A percentile compares a stretch with the other conserved stretches of the same genome.
These are phyloP conservation scores for Damaliscus lunatus DNA, from an alignment of 2,113 vertebrate genomes.

Conservation along the genomic window DNA sequence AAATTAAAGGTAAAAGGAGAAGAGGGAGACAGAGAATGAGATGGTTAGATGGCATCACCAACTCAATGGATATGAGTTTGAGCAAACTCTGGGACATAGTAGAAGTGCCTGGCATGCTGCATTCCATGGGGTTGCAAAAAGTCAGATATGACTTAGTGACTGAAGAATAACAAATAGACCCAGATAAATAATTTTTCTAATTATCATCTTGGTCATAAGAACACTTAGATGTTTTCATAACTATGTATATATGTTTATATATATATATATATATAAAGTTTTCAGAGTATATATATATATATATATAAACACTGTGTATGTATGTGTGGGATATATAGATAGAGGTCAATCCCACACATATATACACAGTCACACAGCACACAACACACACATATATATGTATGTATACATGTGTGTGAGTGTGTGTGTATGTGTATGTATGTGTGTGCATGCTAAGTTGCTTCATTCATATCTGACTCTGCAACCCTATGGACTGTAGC, in stretches of 20 bases:
- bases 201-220: neutral
- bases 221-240: neutral
- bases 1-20: neutral
- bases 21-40: neutral
- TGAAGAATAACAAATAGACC: neutral
- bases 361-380: neutral
- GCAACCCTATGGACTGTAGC: neutral
- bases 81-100: neutral
- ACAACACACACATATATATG: neutral
- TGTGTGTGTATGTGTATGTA: neutral
- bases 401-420: neutral
- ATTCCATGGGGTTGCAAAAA: neutral
- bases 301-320: neutral
- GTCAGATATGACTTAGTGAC: neutral
- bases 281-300: neutral
- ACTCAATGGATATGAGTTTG: neutral
- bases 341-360: neutral
- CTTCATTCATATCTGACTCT: neutral
- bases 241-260: neutral
- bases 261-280: too few relatives aligned
- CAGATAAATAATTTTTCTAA: neutral
- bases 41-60: neutral
- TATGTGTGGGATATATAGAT: neutral
- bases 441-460: neutral
- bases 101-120: neutral